Evolutionary conservation across 2,113 vertebrate genomes (phyloP).

Genomic region (Oryzias javanicus): DNA sequence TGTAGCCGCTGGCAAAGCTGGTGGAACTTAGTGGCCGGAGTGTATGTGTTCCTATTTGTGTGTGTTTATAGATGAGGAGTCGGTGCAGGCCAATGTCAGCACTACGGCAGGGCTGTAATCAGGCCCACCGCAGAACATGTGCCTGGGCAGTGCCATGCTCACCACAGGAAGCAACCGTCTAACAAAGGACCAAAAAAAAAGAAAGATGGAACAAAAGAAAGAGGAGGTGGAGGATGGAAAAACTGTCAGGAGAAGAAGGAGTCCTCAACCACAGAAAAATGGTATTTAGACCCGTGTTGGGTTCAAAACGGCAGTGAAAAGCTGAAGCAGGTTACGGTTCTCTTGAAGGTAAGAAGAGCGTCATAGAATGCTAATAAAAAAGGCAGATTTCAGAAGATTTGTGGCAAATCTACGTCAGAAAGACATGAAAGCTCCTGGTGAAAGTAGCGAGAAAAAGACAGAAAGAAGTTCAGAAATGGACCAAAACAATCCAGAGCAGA

Average conservation of each 20-base stretch:
- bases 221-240: conserved; percentile 33
- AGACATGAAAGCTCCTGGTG: too few species aligned
- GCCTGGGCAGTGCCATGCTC: conserved; percentile 69
- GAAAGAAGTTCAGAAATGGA: too few species aligned
- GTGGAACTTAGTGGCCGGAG: conserved; percentile 70
- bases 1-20: conserved; percentile 75
- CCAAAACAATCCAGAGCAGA: background rate
- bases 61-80: conserved; percentile 63
- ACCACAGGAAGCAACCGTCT: conserved; percentile 71
- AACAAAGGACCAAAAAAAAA: conserved; percentile 59
- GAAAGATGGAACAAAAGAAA: conserved; percentile 14
- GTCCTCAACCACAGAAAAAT: background rate
- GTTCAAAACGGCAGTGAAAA: conserved; percentile 3
- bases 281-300: background rate
- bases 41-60: conserved; percentile 30
- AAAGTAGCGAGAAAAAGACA: too few species aligned
- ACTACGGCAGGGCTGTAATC: conserved; percentile 78
- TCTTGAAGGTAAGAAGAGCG: too few species aligned
- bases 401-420: too few species aligned
- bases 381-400: too few species aligned
- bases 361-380: too few species aligned
- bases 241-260: conserved; percentile 26
- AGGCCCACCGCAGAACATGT: conserved; percentile 75
- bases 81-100: conserved; percentile 76
- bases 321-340: background rate